Percentiles rank a stretch among this genome's conserved stretches.
Conservation (phyloP, 1,140 invertebrate species). For the Orussus abietinus region DNA sequence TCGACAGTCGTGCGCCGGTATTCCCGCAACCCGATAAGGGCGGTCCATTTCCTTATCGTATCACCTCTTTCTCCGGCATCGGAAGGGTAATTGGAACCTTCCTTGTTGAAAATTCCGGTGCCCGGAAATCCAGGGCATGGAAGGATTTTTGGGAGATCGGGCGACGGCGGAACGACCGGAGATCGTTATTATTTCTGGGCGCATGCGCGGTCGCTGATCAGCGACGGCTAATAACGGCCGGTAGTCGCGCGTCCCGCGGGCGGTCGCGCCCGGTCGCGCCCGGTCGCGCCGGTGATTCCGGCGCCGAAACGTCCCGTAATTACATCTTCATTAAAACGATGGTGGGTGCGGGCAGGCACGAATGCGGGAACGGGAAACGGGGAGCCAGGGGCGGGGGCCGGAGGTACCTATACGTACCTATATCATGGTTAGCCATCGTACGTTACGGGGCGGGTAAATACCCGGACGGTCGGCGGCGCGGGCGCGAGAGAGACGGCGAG, state of each 20-base stretch:
- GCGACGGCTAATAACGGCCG: neutral
- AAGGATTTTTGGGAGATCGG: too few species aligned
- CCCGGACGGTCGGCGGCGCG: conserved; percentile 19
- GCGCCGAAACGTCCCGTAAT: conserved; percentile 44
- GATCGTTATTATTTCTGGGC: too few species aligned
- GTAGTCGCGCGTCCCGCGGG: neutral
- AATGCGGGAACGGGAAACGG: conserved; percentile 18
- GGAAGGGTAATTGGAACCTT: too few species aligned
- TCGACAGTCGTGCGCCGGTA: too few species aligned
- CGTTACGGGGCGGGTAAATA: conserved; percentile 31
- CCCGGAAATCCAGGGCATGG: too few species aligned
- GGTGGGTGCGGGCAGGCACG: conserved; percentile 28
- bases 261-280: too few species aligned
- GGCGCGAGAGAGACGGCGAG: conserved; percentile 8
- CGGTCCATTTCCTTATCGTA: too few species aligned
- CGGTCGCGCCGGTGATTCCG: conserved; percentile 38
- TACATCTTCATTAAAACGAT: conserved; percentile 52
- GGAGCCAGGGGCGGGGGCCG: neutral
- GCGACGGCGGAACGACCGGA: too few species aligned
- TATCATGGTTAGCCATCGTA: conserved; percentile 46
- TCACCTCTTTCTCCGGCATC: too few species aligned
- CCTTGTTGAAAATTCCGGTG: too few species aligned
- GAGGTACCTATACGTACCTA: conserved; percentile 27
- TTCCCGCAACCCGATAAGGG: too few species aligned
- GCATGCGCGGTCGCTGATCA: too few species aligned